phyloP scores from a whole-genome alignment of 2,113 vertebrate genomes.

The Anas platyrhynchos region DNA sequence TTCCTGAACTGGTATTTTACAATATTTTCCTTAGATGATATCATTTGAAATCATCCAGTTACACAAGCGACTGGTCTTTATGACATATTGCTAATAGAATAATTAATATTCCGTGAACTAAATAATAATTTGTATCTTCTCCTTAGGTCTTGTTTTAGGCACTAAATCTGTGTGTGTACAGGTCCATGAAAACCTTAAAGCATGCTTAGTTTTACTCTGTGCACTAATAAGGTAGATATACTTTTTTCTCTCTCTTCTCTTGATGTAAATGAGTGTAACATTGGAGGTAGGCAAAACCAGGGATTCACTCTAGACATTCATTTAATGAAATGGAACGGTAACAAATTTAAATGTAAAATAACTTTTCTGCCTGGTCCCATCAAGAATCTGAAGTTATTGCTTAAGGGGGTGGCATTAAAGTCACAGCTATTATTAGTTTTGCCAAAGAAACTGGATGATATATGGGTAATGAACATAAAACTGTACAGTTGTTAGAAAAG shows the following conservation, averaged over 20 bases:
- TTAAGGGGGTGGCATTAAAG: not conserved
- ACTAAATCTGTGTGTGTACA: not conserved
- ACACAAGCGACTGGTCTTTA: not conserved
- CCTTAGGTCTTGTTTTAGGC: not conserved
- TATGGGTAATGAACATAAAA: not conserved
- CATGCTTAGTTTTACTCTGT: not conserved
- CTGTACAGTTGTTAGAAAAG: fast-evolving
- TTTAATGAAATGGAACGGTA: not conserved
- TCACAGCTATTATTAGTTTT: not conserved
- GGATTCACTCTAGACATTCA: not conserved
- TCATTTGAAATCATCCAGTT: not conserved
- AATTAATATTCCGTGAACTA: not conserved
- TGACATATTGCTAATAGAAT: not conserved
- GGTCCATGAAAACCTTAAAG: not conserved
- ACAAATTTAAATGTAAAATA: not conserved
- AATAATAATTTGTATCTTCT: not conserved
- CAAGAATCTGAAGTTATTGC: not conserved
- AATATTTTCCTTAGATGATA: not conserved
- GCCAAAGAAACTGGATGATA: not conserved
- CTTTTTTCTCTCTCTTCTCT: not conserved
- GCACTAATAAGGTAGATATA: not conserved
- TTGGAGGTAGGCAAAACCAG: not conserved
- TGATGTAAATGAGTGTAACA: not conserved
- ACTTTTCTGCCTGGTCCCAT: not conserved
- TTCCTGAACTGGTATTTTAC: not conserved